Evolutionary conservation across 2,113 vertebrate species (phyloP), one percentile per base, ranked within the genome.

Genomic region (Atractosteus spatula): DNA sequence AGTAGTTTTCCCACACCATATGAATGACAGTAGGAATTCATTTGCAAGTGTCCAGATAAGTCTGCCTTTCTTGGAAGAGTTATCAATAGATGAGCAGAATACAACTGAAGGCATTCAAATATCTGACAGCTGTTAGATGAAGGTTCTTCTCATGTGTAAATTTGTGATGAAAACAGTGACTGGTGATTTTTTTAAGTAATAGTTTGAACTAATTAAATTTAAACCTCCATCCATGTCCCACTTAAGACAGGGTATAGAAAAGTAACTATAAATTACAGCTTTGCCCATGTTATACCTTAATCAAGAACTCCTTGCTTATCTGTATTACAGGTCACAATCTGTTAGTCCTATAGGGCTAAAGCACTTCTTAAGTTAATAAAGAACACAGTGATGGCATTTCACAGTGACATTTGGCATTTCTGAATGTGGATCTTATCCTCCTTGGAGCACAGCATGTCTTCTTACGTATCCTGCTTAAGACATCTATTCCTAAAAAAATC

Each of bases 361-460:
- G 69, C 13, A 51, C 51, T 29, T 13, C 51, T 11, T 16, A 42
- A 16, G 11, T 16, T 71, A 43, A 17, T 41, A 11, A 41, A 8
- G 11, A 45, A 56, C 43, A 8, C 47, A 17, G 45, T 29, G 42
- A 41, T 71, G 70, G 62, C 13, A 54, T 71, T 71, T 63, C 57
- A 17, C 3, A 11, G 14, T 41, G 17, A 63, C 59, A 14, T 62
- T 62, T 55, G 16, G 61, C 62, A 55, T 71, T 62, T 64, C 3
- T 29, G 12, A 64, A 47, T 29, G 47, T 17, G 14, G n/a, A 61
- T 55, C 29, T 68, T 51, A 68, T 55, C 45, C 56, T 17, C 47
- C 17, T 47, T 67, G 69, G 59, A 57, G 44, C 61, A 8, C 54
- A 45, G 7, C 62, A 62, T 69, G 70, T 65, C 62, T 13, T 59